Evolutionary conservation across 2,797 vertebrate species (phyloP), one percentile per base, ranked within the genome.

Genomic region (Micrastur ruficollis): DNA sequence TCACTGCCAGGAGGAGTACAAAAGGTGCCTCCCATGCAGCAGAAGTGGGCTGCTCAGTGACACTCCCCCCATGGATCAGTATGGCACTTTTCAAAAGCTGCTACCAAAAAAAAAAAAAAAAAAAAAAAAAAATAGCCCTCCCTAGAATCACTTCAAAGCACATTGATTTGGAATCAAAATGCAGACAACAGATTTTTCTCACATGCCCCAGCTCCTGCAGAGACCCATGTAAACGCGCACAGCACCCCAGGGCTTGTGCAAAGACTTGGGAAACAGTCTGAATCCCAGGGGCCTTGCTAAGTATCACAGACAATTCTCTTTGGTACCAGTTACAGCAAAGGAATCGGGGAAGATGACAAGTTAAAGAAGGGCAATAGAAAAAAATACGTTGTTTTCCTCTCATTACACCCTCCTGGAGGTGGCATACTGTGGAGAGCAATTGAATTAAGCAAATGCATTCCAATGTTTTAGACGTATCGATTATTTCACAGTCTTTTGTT

Each of bases 161-260:
- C 74, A 76, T 50, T 74, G 59, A 94, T 90, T 83, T 70, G 58
- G 61, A 89, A 89, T 75, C 31, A 94, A 94, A 94, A 92, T 52
- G 44, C n/a, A 89, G 58, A 59, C 38, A 82, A 44, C 15, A 59
- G 65, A 81, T 90, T 83, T 79, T 47, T 87, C 65, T 78, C 53
- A 50, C 36, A 49, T 42, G 50, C 18, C 38, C 23, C 56, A 78
- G 14, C 26, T 92, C 79, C 79, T 61, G 72, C 81, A 93, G 81
- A 93, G 79, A 86, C 42, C 53, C 65, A 10, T 21, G 25, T 38
- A 85, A 86, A 83, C 34, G 12, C 3, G 0, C 2, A 0, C 2
- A 2, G 38, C 46, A 71, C 61, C 81, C 78, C 46, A 55, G 78
- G 84, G 63, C 25, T 31, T 75, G 29, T 2, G 4, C 56, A 62